A percentile compares a stretch with the other conserved stretches of the same genome.
Evolutionary conservation across 53 echinoderm and acorn worm genomes (phyloP).

Genomic region (Holothuria scabra): DNA sequence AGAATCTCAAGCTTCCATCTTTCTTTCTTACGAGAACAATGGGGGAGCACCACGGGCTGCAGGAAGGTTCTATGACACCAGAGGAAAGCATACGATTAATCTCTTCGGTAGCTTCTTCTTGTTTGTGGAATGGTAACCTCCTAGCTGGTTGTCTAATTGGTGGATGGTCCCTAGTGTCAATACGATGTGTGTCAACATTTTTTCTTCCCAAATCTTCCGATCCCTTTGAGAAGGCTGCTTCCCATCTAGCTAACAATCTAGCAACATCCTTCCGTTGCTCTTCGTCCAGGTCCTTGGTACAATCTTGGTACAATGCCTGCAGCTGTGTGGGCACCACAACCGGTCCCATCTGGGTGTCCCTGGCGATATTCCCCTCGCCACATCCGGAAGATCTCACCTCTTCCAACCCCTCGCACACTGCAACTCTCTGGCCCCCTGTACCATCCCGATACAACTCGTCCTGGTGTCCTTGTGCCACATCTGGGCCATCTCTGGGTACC

Average conservation of each 20-base stretch:
- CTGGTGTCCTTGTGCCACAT: too few relatives aligned
- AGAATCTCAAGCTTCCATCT: slow-evolving; percentile 39
- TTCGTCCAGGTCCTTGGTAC: slow-evolving; percentile 2
- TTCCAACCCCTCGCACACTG: too few relatives aligned
- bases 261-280: background rate
- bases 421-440: too few relatives aligned
- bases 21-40: slow-evolving; percentile 50
- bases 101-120: slow-evolving; percentile 40
- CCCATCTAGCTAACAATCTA: slow-evolving; percentile 1
- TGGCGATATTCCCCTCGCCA: too few relatives aligned
- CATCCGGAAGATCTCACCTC: too few relatives aligned
- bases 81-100: slow-evolving; percentile 25
- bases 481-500: background rate
- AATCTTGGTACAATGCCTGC: slow-evolving; percentile 4
- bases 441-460: too few relatives aligned
- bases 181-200: slow-evolving; percentile 8
- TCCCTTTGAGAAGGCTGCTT: slow-evolving; percentile 1
- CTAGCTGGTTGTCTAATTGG: slow-evolving; percentile 41
- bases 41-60: slow-evolving; percentile 42
- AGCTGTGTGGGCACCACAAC: slow-evolving; percentile 1
- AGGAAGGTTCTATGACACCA: slow-evolving; percentile 34
- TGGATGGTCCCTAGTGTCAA: slow-evolving; percentile 35
- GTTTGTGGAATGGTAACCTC: slow-evolving; percentile 44
- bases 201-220: slow-evolving; percentile 41
- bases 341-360: too few relatives aligned